Conservation (phyloP, 2,888 invertebrate genomes). For the Dryococelus australis region DNA sequence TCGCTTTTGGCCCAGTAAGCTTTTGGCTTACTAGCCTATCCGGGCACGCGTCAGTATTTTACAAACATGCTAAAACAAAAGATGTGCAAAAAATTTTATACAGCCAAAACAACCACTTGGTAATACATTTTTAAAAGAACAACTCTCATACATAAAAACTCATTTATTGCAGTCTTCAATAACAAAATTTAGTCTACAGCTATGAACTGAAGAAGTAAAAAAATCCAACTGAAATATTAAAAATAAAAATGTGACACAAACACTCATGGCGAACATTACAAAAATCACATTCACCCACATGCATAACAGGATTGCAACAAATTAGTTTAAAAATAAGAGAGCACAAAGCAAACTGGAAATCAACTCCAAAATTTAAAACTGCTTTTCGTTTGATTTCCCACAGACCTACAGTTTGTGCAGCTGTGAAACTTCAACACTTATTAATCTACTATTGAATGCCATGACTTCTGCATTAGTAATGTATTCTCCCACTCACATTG, state of each 20-base stretch:
- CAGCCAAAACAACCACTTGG: no score
- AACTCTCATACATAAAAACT: not conserved
- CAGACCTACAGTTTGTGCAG: not conserved
- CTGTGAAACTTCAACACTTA: not conserved
- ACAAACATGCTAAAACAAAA: no score
- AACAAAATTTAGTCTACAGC: not conserved
- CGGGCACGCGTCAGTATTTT: no score
- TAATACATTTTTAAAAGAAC: not conserved
- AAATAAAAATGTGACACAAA: not conserved
- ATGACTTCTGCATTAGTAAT: not conserved
- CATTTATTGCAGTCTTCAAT: conserved; percentile 16
- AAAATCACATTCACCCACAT: not conserved
- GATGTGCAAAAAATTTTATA: no score
- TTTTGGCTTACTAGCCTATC: no score
- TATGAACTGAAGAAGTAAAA: not conserved
- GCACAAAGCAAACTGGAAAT: not conserved
- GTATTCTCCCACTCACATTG: not conserved
- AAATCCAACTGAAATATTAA: not conserved
- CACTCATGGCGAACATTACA: not conserved
- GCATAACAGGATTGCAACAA: not conserved
- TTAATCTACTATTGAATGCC: not conserved
- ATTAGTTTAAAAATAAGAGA: not conserved
- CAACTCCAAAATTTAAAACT: not conserved
- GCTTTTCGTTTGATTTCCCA: not conserved
- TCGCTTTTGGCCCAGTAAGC: no score